Evolutionary conservation across 2,888 invertebrate species (phyloP), one percentile per base, ranked within the genome.

Genomic region (Zeuzera pyrina): DNA sequence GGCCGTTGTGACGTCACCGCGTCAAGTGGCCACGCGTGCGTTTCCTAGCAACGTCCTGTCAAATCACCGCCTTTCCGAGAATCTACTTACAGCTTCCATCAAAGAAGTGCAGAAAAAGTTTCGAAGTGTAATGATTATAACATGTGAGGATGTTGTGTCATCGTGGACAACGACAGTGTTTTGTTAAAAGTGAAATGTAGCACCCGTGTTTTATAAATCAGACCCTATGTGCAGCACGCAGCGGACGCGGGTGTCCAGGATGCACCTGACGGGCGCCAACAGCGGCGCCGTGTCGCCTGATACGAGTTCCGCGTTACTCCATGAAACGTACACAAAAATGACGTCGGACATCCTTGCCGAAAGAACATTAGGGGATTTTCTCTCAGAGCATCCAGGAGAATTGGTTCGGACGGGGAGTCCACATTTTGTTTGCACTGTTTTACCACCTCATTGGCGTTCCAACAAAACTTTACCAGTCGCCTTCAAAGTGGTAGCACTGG

Each of bases 391-490:
- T 78, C 94, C 95, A 3, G 95, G 95, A 16, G 97, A 97, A 74
- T 84, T 97, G 52, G 94, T 97, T 49, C 85, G 95, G 57, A 98
- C 98, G 21, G 89, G 94, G 49, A 94, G 94, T 62, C 98, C 98
- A 15, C 93, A 97, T 70, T 91, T 98, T 57, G 93, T 98, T 42
- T 98, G 98, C 77, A 95, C 97, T 21, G 93, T 94, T 26, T 79
- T 98, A 51, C 98, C 98, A 38, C 90, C 92, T 2, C 98, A 98
- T 70, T 98, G 98, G 98, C 87, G 98, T 45, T 96, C 97, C 33
- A 99, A 99, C 83, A 99, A 99, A 85, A 97, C 98, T 3, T 86
- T 99, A 40, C 98, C 98, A 29, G 91, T 95, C 38, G 96, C 97
- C 32, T 99, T 99, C 85, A 97, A 97, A 77, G 97, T 98, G 56